Evolutionary conservation across 2,888 invertebrate genomes (phyloP), one percentile per base, ranked within the genome.

Genomic region (Teinopalpus imperialis): DNA sequence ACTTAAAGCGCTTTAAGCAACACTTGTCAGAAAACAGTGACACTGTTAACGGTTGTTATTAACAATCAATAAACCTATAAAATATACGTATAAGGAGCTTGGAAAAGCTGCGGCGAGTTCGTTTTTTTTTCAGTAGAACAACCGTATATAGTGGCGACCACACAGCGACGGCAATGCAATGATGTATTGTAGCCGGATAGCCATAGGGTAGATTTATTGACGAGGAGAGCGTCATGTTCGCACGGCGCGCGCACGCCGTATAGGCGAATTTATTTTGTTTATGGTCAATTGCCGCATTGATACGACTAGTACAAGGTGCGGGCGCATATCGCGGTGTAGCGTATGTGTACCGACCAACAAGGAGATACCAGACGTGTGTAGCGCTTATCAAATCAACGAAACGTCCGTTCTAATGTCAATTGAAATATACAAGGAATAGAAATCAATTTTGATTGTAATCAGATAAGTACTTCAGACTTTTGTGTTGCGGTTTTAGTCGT

Each of bases 181-280:
- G 74, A 72, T 67, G 64, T 61, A 68, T 68, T 61, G 62, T 61
- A 54, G 56, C 40, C 24, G 54, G 59, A 53, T 51, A 56, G 54
- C 62, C 66, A 66, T 66, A 59, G 56, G 52, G 53, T 53, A 69
- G 74, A 81, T 79, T 78, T 76, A 80, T 76, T 49, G 59, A 57
- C 50, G 44, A 51, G 59, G 54, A 51, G 44, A 45, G 29, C 42
- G 27, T 43, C 61, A 54, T 73, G 74, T 74, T 69, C 58, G 49
- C 61, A 56, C 61, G 51, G 66, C 61, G 56, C 62, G 61, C 61
- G 71, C 68, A 65, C 59, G 49, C 53, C 54, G 56, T 53, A 57
- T 63, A 59, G 56, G 69, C 56, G 64, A 60, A 70, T 71, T 68
- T 66, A 74, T 71, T 74, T 77, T 73, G 71, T 74, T 73, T 76